A percentile compares a stretch with the other conserved stretches of the same genome.
Conservation (phyloP, 2,113 vertebrate genomes). For the Grallaria varia region DNA sequence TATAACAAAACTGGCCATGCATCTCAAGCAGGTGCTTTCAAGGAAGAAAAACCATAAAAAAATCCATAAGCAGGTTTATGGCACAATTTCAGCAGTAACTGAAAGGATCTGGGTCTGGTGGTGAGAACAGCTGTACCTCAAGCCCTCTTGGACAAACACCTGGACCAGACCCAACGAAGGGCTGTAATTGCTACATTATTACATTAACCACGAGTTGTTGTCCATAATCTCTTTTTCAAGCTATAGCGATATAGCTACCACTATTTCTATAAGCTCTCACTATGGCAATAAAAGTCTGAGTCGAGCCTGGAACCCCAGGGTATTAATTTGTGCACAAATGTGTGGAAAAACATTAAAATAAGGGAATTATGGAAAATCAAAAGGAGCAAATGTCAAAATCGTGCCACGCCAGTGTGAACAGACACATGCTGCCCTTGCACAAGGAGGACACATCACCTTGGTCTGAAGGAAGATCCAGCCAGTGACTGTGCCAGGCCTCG, state of each 20-base stretch:
- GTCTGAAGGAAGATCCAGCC: neutral
- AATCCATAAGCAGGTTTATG: neutral
- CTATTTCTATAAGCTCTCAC: neutral
- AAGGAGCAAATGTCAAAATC: neutral
- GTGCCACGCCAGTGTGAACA: rapidly evolving
- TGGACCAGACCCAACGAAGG: slow-evolving; percentile 17
- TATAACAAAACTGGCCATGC: neutral
- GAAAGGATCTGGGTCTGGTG: neutral
- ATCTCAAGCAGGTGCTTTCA: slow-evolving; percentile 13
- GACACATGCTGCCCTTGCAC: rapidly evolving
- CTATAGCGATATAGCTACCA: neutral
- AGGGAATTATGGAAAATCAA: neutral
- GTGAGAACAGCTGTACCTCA: slow-evolving; percentile 21
- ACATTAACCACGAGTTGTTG: neutral
- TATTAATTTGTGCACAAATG: neutral
- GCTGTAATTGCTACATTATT: neutral
- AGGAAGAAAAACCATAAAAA: slow-evolving; percentile 8
- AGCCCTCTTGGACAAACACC: slow-evolving; percentile 31
- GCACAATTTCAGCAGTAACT: slow-evolving; percentile 7
- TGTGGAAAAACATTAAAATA: neutral
- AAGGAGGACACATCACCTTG: neutral
- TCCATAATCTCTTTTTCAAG: neutral
- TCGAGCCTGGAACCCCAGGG: neutral
- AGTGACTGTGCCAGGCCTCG: rapidly evolving
- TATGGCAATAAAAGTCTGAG: neutral